phyloP scores from a whole-genome alignment of 2,113 vertebrate genomes.

The Triplophysa dalaica region DNA sequence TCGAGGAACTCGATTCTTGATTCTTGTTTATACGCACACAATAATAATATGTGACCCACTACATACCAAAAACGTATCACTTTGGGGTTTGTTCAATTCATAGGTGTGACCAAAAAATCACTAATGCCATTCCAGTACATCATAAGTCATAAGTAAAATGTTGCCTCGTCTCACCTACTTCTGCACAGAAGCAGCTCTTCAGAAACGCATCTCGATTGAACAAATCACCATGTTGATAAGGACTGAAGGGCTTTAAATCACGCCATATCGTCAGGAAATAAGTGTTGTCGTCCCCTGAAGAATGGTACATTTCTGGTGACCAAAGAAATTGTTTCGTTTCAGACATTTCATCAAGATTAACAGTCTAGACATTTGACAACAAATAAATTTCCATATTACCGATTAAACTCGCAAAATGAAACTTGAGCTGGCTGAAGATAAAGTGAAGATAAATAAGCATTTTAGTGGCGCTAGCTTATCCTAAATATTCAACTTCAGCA shows the following conservation, averaged over 20 bases:
- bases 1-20: too few species aligned
- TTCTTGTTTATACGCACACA: too few species aligned
- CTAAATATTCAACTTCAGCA: too few species aligned
- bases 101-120: too few species aligned
- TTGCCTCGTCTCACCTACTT: not conserved
- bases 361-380: not conserved
- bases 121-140: not conserved
- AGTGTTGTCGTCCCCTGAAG: not conserved
- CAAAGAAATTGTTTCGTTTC: not conserved
- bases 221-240: slow-evolving; percentile 29
- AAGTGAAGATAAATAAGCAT: not conserved
- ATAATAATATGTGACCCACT: too few species aligned
- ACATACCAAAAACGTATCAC: too few species aligned
- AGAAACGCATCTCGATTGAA: not conserved
- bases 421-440: not conserved
- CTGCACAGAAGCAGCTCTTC: not conserved
- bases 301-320: slow-evolving; percentile 4
- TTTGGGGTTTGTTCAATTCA: too few species aligned
- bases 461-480: too few species aligned
- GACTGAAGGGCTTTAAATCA: slow-evolving; percentile 16
- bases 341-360: not conserved
- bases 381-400: not conserved
- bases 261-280: not conserved
- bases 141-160: slow-evolving; percentile 13
- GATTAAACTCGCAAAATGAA: not conserved